A percentile compares a stretch with the other conserved stretches of the same genome.
These are phyloP conservation scores for Cyaniris semiargus DNA, from an alignment of 2,888 invertebrate species.

Conservation along the genomic window DNA sequence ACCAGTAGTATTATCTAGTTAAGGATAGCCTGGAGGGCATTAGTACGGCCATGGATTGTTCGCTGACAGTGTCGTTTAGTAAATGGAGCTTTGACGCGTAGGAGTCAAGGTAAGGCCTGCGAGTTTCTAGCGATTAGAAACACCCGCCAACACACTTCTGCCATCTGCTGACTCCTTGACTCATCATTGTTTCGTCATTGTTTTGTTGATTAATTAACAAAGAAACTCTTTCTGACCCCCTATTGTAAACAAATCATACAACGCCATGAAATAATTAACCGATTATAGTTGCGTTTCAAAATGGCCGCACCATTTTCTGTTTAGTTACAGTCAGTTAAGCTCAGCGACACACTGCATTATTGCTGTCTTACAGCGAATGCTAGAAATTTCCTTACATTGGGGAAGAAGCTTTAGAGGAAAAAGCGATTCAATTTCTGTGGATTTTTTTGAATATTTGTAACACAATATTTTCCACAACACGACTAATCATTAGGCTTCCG, in stretches of 20 bases:
- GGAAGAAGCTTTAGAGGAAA: not conserved
- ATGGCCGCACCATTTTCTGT: not conserved
- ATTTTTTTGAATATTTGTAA: not conserved
- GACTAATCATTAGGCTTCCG: not conserved
- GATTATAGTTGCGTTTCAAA: not conserved
- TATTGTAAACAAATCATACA: not conserved
- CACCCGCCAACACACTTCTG: constrained; percentile 72
- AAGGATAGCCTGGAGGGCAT: constrained; percentile 19
- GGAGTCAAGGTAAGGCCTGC: constrained; percentile 80
- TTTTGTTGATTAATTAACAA: not conserved
- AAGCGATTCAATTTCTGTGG: too few relatives aligned
- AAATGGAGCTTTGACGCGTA: constrained; percentile 70
- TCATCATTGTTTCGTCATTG: constrained; percentile 45
- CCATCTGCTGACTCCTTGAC: constrained; percentile 53
- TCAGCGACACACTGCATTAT: not conserved
- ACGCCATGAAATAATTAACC: not conserved
- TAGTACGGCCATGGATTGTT: constrained; percentile 10
- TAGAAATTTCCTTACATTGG: not conserved
- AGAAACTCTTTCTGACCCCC: not conserved
- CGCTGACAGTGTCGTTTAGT: constrained; percentile 48
- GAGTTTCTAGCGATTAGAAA: constrained; percentile 65
- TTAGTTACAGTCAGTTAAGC: not conserved
- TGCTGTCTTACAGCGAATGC: not conserved
- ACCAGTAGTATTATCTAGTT: constrained; percentile 12
- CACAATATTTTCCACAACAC: not conserved